A percentile compares a stretch with the other conserved stretches of the same genome.
Conservation (phyloP, 2,113 vertebrate species). For the Raphicerus campestris region DNA sequence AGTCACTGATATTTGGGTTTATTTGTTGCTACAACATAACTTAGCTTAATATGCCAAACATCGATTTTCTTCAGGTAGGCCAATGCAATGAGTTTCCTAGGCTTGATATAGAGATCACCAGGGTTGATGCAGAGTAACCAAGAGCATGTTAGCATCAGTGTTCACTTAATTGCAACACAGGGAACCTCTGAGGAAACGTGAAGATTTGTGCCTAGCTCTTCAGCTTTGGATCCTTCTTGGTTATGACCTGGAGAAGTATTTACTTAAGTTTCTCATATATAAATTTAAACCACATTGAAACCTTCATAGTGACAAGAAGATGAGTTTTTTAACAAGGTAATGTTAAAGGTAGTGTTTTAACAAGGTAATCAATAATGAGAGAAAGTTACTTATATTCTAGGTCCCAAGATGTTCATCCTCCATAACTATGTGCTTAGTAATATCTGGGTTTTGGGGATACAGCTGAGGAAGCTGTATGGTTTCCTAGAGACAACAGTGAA, state of each 20-base stretch:
- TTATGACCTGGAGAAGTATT: not conserved
- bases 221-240: not conserved
- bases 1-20: not conserved
- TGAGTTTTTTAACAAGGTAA: not conserved
- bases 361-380: not conserved
- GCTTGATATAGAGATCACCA: not conserved
- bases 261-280: not conserved
- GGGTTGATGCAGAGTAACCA: not conserved
- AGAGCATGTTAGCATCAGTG: not conserved
- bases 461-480: not conserved
- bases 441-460: not conserved
- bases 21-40: not conserved
- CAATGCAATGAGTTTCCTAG: not conserved
- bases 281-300: not conserved
- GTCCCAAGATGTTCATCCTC: not conserved
- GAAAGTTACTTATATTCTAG: not conserved
- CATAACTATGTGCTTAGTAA: not conserved
- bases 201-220: not conserved
- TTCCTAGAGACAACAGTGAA: not conserved
- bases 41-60: not conserved
- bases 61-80: not conserved
- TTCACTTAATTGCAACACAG: not conserved
- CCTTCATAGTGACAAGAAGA: not conserved
- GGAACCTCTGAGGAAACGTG: not conserved
- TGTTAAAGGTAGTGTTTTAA: constrained; percentile 14